phyloP scores from a whole-genome alignment of 2,888 invertebrate genomes.

The Ectemnius lituratus region DNA sequence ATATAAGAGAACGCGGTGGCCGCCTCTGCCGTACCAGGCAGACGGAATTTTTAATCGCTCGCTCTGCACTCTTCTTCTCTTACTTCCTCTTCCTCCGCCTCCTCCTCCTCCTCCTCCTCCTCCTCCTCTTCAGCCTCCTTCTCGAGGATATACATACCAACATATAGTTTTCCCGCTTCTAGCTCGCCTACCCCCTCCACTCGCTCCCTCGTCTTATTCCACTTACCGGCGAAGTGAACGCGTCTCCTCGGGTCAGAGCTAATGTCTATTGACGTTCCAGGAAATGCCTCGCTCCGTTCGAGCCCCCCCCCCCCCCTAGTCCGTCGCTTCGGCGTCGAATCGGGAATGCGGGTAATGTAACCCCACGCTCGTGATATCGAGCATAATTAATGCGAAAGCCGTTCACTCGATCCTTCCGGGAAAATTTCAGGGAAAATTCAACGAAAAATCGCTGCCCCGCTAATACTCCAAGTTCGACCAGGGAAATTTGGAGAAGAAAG shows the following conservation, averaged over 20 bases:
- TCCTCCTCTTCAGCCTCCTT: background rate
- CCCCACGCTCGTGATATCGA: conserved; percentile 1
- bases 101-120: conserved; percentile 11
- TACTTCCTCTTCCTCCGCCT: conserved; percentile 12
- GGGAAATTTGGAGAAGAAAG: too few species aligned
- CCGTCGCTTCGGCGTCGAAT: background rate
- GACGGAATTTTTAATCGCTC: conserved; percentile 72
- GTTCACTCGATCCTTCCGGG: background rate
- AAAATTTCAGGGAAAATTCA: too few species aligned
- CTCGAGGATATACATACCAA: conserved; percentile 11
- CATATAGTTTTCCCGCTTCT: too few species aligned
- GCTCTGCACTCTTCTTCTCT: conserved; percentile 13
- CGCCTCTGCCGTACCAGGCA: conserved; percentile 54
- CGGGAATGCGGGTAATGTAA: conserved; percentile 9
- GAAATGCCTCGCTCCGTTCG: background rate
- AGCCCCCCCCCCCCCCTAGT: background rate
- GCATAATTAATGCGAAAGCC: background rate
- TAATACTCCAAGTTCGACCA: too few species aligned
- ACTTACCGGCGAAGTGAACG: too few species aligned
- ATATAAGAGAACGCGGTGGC: conserved; percentile 29
- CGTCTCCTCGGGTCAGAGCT: conserved; percentile 4
- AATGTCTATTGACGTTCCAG: conserved; percentile 13
- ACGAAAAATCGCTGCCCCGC: too few species aligned
- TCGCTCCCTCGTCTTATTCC: conserved; percentile 11
- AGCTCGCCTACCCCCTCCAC: too few species aligned